Percentiles rank a stretch among this genome's conserved stretches.
phyloP scores from a whole-genome alignment of 2,797 vertebrate species.

The Lepus oiostolus region DNA sequence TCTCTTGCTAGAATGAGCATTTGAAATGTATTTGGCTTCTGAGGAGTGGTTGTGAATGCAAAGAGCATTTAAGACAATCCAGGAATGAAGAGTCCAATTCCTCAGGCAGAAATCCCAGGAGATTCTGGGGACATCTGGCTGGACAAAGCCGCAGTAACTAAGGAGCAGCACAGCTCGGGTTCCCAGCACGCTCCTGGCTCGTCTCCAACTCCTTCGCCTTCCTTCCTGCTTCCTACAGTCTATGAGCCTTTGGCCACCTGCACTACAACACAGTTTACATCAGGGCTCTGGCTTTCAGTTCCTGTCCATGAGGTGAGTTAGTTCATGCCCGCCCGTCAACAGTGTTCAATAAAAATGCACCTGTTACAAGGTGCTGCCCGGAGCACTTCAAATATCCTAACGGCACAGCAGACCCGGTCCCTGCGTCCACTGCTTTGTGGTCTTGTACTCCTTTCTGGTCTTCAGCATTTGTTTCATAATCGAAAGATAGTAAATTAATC shows the following conservation, averaged over 20 bases:
- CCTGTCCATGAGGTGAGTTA: not conserved
- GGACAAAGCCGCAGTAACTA: conserved; percentile 64
- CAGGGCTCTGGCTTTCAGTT: not conserved
- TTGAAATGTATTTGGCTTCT: not conserved
- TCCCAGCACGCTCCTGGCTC: conserved; percentile 67
- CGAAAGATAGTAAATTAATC: conserved; percentile 27
- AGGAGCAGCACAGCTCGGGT: conserved; percentile 20
- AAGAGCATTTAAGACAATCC: conserved; percentile 51
- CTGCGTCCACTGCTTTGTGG: not conserved
- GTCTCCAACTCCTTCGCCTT: conserved; percentile 50
- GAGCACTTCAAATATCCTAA: not conserved
- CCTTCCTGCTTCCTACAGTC: conserved; percentile 71
- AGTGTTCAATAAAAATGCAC: conserved; percentile 24
- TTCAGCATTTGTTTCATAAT: not conserved
- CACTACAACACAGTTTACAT: not conserved
- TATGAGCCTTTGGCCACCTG: conserved; percentile 53
- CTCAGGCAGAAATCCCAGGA: conserved; percentile 63
- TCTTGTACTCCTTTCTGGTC: conserved; percentile 12
- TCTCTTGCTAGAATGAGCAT: conserved; percentile 28
- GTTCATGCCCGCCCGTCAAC: not conserved
- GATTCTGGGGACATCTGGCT: conserved; percentile 64
- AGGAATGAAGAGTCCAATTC: conserved; percentile 68
- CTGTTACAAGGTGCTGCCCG: not conserved
- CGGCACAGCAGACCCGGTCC: not conserved
- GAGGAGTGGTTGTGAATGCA: not conserved